Evolutionary conservation across 2,797 vertebrate genomes (phyloP), one percentile per base, ranked within the genome.

Genomic region (Acestrorhynchus altus): DNA sequence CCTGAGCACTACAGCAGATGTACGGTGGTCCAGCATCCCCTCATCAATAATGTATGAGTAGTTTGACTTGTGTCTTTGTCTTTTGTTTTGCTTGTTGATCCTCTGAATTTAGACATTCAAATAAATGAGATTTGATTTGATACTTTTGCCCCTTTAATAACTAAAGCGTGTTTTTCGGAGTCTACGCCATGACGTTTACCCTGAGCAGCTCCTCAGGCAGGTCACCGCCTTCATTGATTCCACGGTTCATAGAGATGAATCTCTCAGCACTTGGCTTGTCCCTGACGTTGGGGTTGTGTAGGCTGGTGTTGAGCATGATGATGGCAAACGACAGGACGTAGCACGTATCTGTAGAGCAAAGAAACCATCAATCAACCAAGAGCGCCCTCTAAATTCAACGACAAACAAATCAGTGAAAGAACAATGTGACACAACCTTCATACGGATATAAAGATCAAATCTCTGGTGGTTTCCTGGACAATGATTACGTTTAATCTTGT

Each of bases 221-320:
- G 88, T 99, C 98, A 5, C 97, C 96, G 7, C 98, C 98, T 76
- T 98, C 97, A 4, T 99, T 98, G 91, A 98, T 98, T 24, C 97
- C 97, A 1, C 97, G 94, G 90, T 98, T 99, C 98, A 99, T 99
- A 74, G 95, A 94, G 92, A 99, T 96, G 79, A 99, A 99, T 42
- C 97, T 94, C 91, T 99, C 97, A 5, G 96, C 96, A 0, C 96
- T 94, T 51, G 97, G 96, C 83, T 99, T 98, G 92, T 99, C 97
- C 78, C 96, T 89, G 49, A 99, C 98, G 0, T 98, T 99, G 78
- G 97, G 97, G 90, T 99, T 99, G 85, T 99, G 97, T 69, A 99
- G 94, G 84, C 98, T 99, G 87, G 98, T 99, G 86, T 99, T 99
- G 71, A 99, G 92, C 97, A 98, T 99, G 87, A 98, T 99, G 92